Conservation (phyloP, 2,888 invertebrate species). For the Hirtodrosophila cameraria region DNA sequence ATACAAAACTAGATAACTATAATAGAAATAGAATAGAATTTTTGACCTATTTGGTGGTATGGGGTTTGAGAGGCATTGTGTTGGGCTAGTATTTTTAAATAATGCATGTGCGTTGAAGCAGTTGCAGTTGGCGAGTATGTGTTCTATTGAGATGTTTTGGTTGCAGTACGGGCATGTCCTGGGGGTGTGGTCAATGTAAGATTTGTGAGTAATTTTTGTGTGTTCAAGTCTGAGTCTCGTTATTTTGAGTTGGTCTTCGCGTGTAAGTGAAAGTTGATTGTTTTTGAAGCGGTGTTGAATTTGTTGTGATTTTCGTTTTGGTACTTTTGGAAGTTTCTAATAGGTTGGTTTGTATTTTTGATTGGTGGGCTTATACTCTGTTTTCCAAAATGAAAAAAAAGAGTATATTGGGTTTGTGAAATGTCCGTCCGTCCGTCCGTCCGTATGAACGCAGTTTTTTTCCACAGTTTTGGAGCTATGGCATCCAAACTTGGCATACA, state of each 20-base stretch:
- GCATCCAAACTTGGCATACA: too few species aligned
- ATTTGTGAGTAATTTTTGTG: slow-evolving; percentile 12
- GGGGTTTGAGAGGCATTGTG: not conserved
- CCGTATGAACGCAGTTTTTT: too few species aligned
- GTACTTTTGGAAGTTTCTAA: slow-evolving; percentile 4
- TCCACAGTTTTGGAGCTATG: too few species aligned
- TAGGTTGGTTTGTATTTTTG: slow-evolving; percentile 8
- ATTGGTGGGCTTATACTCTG: slow-evolving; percentile 3
- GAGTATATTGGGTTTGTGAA: too few species aligned
- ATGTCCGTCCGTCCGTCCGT: too few species aligned
- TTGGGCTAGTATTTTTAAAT: slow-evolving; percentile 7
- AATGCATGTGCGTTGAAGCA: not conserved
- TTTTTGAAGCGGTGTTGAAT: slow-evolving; percentile 4
- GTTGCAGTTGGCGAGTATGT: slow-evolving; percentile 2
- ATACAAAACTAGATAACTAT: too few species aligned
- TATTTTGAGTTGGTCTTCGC: slow-evolving; percentile 10
- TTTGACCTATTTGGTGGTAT: not conserved
- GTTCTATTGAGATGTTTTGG: slow-evolving; percentile 6
- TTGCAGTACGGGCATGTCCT: slow-evolving; percentile 5
- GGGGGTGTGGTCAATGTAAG: slow-evolving; percentile 2
- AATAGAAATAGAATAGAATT: too few species aligned
- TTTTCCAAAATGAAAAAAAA: too few species aligned
- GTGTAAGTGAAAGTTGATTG: slow-evolving; percentile 2
- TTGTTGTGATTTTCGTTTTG: slow-evolving; percentile 7
- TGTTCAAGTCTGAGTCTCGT: slow-evolving; percentile 16